Conservation (phyloP, 2,888 invertebrate species). For the Chalcis sispes region DNA sequence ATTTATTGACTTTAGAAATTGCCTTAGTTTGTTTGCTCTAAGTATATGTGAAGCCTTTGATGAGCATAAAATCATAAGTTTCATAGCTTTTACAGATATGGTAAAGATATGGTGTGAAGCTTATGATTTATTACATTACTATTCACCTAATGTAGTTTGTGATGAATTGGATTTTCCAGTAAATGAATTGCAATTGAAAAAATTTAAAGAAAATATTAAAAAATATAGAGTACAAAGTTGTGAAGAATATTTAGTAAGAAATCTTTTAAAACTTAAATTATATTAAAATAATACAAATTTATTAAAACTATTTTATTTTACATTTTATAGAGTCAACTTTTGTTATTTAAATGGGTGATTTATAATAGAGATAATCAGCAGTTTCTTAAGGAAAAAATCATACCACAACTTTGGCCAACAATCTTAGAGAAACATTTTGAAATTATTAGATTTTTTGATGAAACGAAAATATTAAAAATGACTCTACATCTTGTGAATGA, state of each 20-base stretch:
- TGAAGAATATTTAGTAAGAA: constrained; percentile 64
- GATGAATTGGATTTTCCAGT: constrained; percentile 61
- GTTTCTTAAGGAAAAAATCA: constrained; percentile 38
- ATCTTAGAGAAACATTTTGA: constrained; percentile 64
- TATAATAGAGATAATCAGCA: constrained; percentile 26
- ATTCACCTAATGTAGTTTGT: constrained; percentile 60
- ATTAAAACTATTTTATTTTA: constrained; percentile 16
- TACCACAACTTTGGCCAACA: constrained; percentile 59
- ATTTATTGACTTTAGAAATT: constrained; percentile 64
- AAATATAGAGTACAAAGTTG: constrained; percentile 61
- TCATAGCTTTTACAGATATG: constrained; percentile 59
- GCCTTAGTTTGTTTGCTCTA: constrained; percentile 61
- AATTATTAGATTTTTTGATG: constrained; percentile 60
- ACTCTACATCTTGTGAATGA: constrained; percentile 62
- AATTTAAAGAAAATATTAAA: constrained; percentile 61
- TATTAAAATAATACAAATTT: not conserved
- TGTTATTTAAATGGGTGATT: constrained; percentile 34
- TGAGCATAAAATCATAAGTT: constrained; percentile 20
- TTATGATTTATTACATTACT: constrained; percentile 64
- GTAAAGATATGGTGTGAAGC: constrained; percentile 66
- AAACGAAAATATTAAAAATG: constrained; percentile 62
- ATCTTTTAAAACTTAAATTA: constrained; percentile 6
- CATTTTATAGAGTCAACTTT: constrained; percentile 40
- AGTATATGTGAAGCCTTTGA: constrained; percentile 55
- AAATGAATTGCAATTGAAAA: constrained; percentile 62